Percentiles rank a stretch among this genome's conserved stretches.
phyloP scores from a whole-genome alignment of 2,888 invertebrate species.

The Tiliacea citrago region DNA sequence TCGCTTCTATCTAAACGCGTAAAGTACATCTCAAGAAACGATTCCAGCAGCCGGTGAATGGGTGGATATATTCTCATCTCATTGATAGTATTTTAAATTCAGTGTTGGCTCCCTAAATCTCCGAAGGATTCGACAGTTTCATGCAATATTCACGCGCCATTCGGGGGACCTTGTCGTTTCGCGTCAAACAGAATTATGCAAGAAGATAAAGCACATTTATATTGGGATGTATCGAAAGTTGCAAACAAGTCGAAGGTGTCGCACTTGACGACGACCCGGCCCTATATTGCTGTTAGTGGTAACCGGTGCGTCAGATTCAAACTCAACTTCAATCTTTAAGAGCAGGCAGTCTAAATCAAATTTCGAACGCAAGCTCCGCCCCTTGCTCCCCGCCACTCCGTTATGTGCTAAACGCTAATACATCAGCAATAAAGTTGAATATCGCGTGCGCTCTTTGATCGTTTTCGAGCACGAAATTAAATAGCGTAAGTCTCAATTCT shows the following conservation, averaged over 20 bases:
- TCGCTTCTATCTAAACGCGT: slow-evolving; percentile 21
- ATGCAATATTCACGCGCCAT: slow-evolving; percentile 71
- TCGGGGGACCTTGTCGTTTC: slow-evolving; percentile 57
- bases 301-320: background rate
- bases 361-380: too few species aligned
- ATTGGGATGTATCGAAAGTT: slow-evolving; percentile 68
- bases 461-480: too few species aligned
- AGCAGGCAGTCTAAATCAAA: too few species aligned
- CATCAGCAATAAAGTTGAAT: too few species aligned
- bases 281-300: background rate
- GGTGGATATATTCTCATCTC: slow-evolving; percentile 66
- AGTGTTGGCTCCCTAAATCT: slow-evolving; percentile 68
- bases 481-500: too few species aligned
- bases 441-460: too few species aligned
- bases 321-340: slow-evolving; percentile 22
- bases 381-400: too few species aligned
- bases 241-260: slow-evolving; percentile 44
- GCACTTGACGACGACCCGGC: slow-evolving; percentile 5
- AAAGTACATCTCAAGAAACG: slow-evolving; percentile 40
- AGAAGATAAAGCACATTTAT: slow-evolving; percentile 62
- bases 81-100: slow-evolving; percentile 68
- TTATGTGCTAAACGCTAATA: too few species aligned
- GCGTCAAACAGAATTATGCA: slow-evolving; percentile 68
- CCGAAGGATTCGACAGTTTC: slow-evolving; percentile 65
- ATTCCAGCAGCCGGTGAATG: slow-evolving; percentile 57